phyloP scores from a whole-genome alignment of 2,888 invertebrate genomes.

The Girardia tigrina region DNA sequence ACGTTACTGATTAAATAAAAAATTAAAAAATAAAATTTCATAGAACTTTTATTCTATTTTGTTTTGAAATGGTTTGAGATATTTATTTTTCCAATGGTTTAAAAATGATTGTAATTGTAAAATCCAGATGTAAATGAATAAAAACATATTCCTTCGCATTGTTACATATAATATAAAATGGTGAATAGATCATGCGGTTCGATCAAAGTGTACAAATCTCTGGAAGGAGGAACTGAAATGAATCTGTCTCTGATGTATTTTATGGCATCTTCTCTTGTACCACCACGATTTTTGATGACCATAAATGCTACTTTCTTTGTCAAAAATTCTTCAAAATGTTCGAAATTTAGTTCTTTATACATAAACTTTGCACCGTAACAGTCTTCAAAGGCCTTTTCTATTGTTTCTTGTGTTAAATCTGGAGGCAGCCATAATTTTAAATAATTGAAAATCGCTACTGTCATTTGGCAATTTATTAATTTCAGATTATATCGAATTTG shows the following conservation, averaged over 20 bases:
- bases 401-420: background rate
- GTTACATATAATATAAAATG: background rate
- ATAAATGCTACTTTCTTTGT: background rate
- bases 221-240: background rate
- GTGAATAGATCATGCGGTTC: background rate
- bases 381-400: background rate
- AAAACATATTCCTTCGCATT: too few species aligned
- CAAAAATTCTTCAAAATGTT: background rate
- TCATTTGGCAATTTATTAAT: constrained; percentile 8
- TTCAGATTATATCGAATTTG: constrained; percentile 5
- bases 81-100: too few species aligned
- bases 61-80: too few species aligned
- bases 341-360: background rate
- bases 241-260: background rate
- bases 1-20: too few species aligned
- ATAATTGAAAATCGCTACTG: background rate
- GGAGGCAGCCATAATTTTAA: constrained; percentile 8
- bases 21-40: too few species aligned
- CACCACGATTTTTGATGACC: background rate
- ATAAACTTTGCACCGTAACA: background rate
- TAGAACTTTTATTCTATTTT: too few species aligned
- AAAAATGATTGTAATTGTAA: too few species aligned
- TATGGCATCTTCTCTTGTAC: background rate
- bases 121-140: too few species aligned
- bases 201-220: background rate